Conservation (phyloP, 2,113 vertebrate genomes). For the Anarhynchus alexandrinus region DNA sequence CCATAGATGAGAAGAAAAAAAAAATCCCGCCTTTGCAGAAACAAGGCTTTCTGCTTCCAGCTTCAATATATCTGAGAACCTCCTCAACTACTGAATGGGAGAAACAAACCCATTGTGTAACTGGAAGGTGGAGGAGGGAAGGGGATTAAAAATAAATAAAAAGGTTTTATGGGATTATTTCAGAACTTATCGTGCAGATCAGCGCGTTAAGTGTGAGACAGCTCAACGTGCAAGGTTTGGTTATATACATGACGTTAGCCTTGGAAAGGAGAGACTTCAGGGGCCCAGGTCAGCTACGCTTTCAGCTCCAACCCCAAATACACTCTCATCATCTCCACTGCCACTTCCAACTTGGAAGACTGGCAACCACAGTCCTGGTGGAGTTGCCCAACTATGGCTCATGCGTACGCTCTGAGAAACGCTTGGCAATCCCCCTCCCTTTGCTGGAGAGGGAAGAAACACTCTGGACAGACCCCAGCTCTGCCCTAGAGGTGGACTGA, state of each 20-base stretch:
- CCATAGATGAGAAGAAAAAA: background rate
- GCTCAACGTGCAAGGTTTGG: slow-evolving; percentile 77
- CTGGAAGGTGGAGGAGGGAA: slow-evolving; percentile 14
- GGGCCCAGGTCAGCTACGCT: slow-evolving; percentile 76
- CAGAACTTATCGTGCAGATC: slow-evolving; percentile 72
- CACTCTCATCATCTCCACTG: background rate
- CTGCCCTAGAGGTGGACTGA: background rate
- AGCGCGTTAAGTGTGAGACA: slow-evolving; percentile 76
- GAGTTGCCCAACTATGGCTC: slow-evolving; percentile 52
- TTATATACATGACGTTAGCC: slow-evolving; percentile 74
- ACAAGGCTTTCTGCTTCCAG: slow-evolving; percentile 15
- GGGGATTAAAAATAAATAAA: slow-evolving; percentile 57
- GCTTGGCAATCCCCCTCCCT: background rate
- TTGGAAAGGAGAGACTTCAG: slow-evolving; percentile 74
- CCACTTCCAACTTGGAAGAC: background rate
- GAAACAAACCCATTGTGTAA: background rate
- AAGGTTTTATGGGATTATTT: slow-evolving; percentile 60
- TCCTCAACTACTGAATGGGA: background rate
- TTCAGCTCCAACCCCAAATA: slow-evolving; percentile 32
- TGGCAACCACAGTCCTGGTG: slow-evolving; percentile 54
- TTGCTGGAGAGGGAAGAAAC: background rate
- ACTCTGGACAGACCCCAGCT: background rate
- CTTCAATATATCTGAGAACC: background rate
- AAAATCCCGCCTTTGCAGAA: background rate
- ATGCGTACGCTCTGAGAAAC: slow-evolving; percentile 9